A percentile compares a stretch with the other conserved stretches of the same genome.
Evolutionary conservation across 2,113 vertebrate genomes (phyloP).

Genomic region (Osmerus eperlanus): DNA sequence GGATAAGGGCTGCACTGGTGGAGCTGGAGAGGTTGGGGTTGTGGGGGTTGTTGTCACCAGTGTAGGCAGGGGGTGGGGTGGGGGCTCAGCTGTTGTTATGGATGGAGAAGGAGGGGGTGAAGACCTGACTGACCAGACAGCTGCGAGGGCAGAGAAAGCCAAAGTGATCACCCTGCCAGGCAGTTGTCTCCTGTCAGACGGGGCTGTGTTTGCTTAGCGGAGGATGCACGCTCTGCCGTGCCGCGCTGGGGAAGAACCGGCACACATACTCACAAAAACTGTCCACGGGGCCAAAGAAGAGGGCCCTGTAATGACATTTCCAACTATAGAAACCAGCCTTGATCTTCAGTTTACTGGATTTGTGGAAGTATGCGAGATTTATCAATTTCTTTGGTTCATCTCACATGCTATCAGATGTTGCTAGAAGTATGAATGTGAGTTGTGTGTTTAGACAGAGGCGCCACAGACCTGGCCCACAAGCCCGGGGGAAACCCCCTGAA

Average conservation of each 20-base stretch:
- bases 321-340: neutral
- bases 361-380: neutral
- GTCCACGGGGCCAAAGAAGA: too few species aligned
- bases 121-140: constrained; percentile 57
- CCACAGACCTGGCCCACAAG: constrained; percentile 20
- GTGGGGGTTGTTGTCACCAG: constrained; percentile 25
- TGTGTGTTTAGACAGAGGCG: constrained; percentile 28
- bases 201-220: constrained; percentile 39
- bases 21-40: constrained; percentile 1
- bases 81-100: constrained; percentile 76
- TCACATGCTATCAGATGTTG: constrained; percentile 18
- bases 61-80: constrained; percentile 10
- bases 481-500: constrained; percentile 29
- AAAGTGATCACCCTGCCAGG: constrained; percentile 59
- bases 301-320: too few species aligned
- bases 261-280: too few species aligned
- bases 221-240: constrained; percentile 1
- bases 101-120: constrained; percentile 19
- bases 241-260: too few species aligned
- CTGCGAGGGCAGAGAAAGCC: constrained; percentile 63
- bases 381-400: constrained; percentile 19
- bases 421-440: constrained; percentile 25
- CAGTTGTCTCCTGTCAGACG: constrained; percentile 61
- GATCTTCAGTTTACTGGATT: neutral
- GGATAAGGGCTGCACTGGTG: neutral